These are phyloP conservation scores for Drosophila suboccidentalis DNA, from an alignment of 2,888 invertebrate genomes.

Conservation along the genomic window DNA sequence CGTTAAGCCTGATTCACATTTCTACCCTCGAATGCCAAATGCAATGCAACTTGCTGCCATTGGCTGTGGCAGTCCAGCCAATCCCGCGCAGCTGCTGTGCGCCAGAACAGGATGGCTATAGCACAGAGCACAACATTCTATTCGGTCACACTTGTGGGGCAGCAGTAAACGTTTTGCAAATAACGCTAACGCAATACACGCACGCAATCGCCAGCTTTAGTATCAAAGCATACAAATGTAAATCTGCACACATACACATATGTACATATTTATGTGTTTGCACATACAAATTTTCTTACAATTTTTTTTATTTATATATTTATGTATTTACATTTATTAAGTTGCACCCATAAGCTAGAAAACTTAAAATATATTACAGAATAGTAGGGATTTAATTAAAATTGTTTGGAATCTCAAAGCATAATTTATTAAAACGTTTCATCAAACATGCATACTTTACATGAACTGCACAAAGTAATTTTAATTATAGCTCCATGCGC, in stretches of 20 bases:
- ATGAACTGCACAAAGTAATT: no score
- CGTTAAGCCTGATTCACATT: slow-evolving; percentile 18
- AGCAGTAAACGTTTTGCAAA: background rate
- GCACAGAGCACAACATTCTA: background rate
- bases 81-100: slow-evolving; percentile 28
- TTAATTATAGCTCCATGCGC: no score
- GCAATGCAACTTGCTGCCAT: slow-evolving; percentile 32
- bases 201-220: background rate
- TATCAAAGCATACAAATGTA: background rate
- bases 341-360: background rate
- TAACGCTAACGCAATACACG: background rate
- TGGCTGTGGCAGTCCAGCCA: slow-evolving; percentile 45
- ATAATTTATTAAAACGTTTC: background rate
- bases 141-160: slow-evolving; percentile 10
- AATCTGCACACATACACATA: background rate
- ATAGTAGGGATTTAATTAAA: background rate
- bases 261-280: background rate
- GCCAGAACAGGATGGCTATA: slow-evolving; percentile 38
- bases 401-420: background rate
- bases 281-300: background rate
- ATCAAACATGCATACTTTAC: background rate
- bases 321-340: background rate
- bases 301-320: background rate
- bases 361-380: background rate
- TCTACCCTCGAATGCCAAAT: slow-evolving; percentile 33